Base-by-base conservation (phyloP, 2,888 invertebrate species). In the Melanostoma mellinum region DNA sequence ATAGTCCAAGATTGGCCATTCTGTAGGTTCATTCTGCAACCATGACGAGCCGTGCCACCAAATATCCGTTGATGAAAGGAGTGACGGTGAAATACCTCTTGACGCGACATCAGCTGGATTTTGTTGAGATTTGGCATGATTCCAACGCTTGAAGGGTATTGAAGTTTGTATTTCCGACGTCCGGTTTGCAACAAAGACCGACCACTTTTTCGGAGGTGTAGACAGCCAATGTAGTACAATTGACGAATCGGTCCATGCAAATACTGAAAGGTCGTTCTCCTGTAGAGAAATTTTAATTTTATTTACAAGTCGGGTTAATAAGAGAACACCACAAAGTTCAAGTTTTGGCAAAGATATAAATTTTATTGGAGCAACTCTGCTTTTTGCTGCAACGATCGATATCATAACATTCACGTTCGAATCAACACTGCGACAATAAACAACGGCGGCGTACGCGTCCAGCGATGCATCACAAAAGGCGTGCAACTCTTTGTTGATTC, bases 381-480 rank as follows among this genome's bases (percentile, higher is more conserved):
- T 61, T 33, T 75, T 69, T n/a, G 72, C 58, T 5, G 68, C 73
- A 8, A 67, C 61, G 0, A 71, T 30, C 6, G 6, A 35, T 3
- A 52, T 30, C 8, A 44, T 20, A 3, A 42, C 48, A 8, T 36
- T 20, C 8, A 46, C 61, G 6, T 48, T 60, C 6, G 40, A 38
- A 6, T 32, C 32, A 3, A 60, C 36, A 8, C 52, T 53, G 2
- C 71, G 56, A 63, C 65, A 60, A 32, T 84, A 78, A 1, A 68
- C 63, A 2, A 75, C 80, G 2, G 75, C 56, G 5, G 52, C 56
- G 32, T 33, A 78, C n/a, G 77, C 50, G 30, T 53, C 42, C 8
- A 67, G 20, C 3, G 63, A 77, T 42, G 82, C 78, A 52, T 84
- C 78, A 9, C 68, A 61, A 50, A 79, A 75, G 20, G 35, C 68